Conservation (phyloP, 2,888 invertebrate species). For the Agapostemon virescens region DNA sequence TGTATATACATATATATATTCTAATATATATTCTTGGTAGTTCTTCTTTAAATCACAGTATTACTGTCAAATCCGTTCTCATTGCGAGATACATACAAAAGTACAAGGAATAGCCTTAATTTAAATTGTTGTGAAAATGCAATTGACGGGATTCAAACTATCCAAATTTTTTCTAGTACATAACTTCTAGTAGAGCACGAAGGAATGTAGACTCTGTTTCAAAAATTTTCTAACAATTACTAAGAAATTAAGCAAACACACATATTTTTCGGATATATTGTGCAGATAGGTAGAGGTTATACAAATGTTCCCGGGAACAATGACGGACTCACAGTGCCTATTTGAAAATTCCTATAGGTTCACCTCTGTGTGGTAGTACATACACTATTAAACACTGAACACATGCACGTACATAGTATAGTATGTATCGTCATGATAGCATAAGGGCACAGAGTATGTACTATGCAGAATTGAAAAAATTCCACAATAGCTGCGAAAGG, state of each 20-base stretch:
- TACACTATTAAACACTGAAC: neutral
- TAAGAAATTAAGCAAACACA: conserved; percentile 16
- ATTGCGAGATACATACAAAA: conserved; percentile 38
- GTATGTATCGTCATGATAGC: neutral
- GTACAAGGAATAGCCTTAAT: conserved; percentile 20
- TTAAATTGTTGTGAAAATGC: conserved; percentile 18
- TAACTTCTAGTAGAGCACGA: neutral
- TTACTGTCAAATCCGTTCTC: conserved; percentile 30
- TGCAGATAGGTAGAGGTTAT: conserved; percentile 62
- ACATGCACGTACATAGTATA: neutral
- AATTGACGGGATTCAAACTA: conserved; percentile 46
- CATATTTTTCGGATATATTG: conserved; percentile 45
- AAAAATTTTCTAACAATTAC: conserved; percentile 5
- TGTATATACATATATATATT: neutral
- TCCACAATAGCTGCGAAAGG: too few species aligned
- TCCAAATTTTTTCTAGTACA: conserved; percentile 23
- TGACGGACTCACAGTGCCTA: conserved; percentile 37
- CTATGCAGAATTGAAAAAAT: too few species aligned
- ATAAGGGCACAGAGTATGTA: too few species aligned
- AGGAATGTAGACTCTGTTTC: neutral
- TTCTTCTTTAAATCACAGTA: conserved; percentile 38
- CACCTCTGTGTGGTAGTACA: neutral
- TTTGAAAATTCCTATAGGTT: conserved; percentile 7
- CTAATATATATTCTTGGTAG: neutral
- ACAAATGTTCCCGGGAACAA: conserved; percentile 64